phyloP scores from a whole-genome alignment of 1,140 invertebrate species.

The Drosophila neocordata region DNA sequence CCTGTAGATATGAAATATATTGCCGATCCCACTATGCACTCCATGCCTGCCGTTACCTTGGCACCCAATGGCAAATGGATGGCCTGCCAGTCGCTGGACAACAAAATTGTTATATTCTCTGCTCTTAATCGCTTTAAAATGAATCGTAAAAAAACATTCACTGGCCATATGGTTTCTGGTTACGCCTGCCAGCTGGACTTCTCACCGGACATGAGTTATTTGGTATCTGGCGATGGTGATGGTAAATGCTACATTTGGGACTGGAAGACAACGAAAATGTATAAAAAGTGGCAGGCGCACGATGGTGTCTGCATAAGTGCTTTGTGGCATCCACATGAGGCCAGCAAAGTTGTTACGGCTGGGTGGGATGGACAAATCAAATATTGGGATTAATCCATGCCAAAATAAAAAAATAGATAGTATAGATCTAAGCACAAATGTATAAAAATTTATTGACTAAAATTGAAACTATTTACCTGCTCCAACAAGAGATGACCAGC shows the following conservation, averaged over 20 bases:
- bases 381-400: conserved; percentile 94
- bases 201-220: conserved; percentile 99
- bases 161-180: conserved; percentile 99
- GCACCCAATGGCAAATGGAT: conserved; percentile 99
- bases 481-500: not conserved
- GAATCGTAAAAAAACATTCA: conserved; percentile 98
- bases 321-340: conserved; percentile 99
- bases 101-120: conserved; percentile 99
- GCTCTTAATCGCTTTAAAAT: conserved; percentile 98
- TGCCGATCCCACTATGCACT: conserved; percentile 99
- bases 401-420: conserved; percentile 1
- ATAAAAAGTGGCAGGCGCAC: conserved; percentile 99
- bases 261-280: conserved; percentile 99
- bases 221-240: conserved; percentile 99
- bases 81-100: conserved; percentile 99
- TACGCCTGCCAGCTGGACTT: conserved; percentile 99
- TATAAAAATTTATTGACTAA: conserved; percentile 51
- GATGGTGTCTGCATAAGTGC: conserved; percentile 97
- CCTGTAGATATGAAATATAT: conserved; percentile 99
- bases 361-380: conserved; percentile 99
- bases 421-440: conserved; percentile 44
- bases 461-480: conserved; percentile 22
- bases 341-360: conserved; percentile 96
- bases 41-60: conserved; percentile 97
- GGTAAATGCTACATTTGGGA: conserved; percentile 99